Conservation (phyloP, 2,113 vertebrate genomes). For the Irena cyanogastra region DNA sequence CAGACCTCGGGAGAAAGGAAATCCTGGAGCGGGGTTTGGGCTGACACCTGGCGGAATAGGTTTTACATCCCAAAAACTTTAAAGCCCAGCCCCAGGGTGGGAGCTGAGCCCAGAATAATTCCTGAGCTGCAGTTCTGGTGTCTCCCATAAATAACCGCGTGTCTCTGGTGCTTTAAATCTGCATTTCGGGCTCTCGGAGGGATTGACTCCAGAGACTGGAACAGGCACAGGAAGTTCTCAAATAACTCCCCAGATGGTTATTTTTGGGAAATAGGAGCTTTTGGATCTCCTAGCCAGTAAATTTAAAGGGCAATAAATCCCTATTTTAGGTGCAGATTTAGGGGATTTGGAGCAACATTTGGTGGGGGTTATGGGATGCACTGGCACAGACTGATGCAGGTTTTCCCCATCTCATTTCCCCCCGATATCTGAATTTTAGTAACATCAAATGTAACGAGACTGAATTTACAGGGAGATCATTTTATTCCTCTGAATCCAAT, state of each 20-base stretch:
- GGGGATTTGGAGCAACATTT: not conserved
- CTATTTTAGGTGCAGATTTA: not conserved
- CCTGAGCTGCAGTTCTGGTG: not conserved
- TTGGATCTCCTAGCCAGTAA: not conserved
- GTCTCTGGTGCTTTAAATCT: not conserved
- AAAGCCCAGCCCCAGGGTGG: not conserved
- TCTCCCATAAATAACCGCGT: not conserved
- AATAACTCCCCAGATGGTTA: not conserved
- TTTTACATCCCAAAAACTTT: not conserved
- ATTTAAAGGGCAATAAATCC: not conserved
- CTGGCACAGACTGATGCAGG: not conserved
- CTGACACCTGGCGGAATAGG: fast-evolving
- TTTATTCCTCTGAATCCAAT: not conserved
- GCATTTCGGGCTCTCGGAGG: not conserved
- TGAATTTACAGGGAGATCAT: not conserved
- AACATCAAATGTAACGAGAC: no score
- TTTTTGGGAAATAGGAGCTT: not conserved
- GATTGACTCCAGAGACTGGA: not conserved
- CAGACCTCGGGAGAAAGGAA: not conserved
- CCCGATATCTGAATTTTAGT: not conserved
- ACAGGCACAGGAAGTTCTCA: no score
- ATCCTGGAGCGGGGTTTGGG: not conserved
- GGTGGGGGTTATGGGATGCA: not conserved
- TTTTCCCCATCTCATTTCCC: not conserved
- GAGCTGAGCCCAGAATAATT: not conserved